Percentiles rank a stretch among this genome's conserved stretches.
Evolutionary conservation across 2,888 invertebrate species (phyloP).

Genomic region (Dynastes hyllus): DNA sequence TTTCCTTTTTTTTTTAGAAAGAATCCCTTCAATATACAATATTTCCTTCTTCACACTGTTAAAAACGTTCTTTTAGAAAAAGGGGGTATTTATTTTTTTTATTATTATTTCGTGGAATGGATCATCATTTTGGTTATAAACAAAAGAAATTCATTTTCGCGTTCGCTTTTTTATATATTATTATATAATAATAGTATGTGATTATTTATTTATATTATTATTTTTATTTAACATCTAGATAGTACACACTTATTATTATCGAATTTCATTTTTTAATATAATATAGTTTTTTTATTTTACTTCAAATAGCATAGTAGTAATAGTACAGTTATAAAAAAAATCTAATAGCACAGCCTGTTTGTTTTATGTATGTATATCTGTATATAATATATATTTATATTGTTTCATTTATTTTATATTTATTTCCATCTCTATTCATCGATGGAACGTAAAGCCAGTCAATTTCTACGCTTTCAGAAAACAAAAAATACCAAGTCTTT

Average conservation of each 20-base stretch:
- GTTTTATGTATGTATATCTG: conserved; percentile 47
- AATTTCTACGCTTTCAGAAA: neutral
- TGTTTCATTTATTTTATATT: conserved; percentile 2
- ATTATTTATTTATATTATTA: conserved; percentile 15
- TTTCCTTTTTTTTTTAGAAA: neutral
- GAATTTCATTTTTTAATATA: neutral
- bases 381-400: conserved; percentile 12
- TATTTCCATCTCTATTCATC: conserved; percentile 12
- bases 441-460: neutral
- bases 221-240: conserved; percentile 12
- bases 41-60: neutral
- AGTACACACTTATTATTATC: conserved; percentile 21
- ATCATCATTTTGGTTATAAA: conserved; percentile 5
- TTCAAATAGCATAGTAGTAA: conserved; percentile 7
- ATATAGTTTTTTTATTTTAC: neutral
- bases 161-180: neutral
- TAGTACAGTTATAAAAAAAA: conserved; percentile 55
- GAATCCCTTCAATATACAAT: no score
- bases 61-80: neutral
- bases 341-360: conserved; percentile 55
- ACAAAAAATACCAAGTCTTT: conserved; percentile 2
- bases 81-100: conserved; percentile 5
- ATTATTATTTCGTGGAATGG: conserved; percentile 13
- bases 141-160: neutral
- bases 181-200: conserved; percentile 33